Base-by-base conservation (phyloP, 2,113 vertebrate species). In the Podocnemis expansa region DNA sequence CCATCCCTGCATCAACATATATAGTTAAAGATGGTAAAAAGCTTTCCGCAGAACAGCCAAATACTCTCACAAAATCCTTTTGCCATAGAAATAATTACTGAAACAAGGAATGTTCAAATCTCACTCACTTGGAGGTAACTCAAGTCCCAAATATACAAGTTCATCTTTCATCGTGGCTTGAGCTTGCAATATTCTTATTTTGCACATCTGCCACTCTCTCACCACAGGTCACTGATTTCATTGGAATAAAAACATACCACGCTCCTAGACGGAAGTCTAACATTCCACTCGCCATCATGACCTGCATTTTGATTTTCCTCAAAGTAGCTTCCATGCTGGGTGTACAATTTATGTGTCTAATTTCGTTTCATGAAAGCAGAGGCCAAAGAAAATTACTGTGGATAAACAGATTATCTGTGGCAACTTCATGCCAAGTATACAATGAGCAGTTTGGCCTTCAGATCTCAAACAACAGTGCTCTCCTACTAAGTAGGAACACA, bases 311-410 rank as follows among this genome's bases (percentile, higher is more conserved):
- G 3, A 10, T 82, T 52, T 86, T 52, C 84, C 94, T 92, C 78
- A 49, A 90, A 92, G 43, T 76, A 16, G 16, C 49, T 94, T 82
- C 90, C 93, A 89, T 93, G 76, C 60, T 24, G 84, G 51, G 34
- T 84, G n/a, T 17, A 91, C 41, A 80, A 87, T 93, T 93, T 96
- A 89, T 89, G 93, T 91, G 95, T 79, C 92, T 81, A 93, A 92
- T 95, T 97, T 93, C 95, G 88, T 91, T 93, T 93, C 91, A 91
- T 76, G 96, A 92, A 97, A 94, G 92, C 78, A 97, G 88, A 94
- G 78, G 91, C 51, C 31, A 81, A 78, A 93, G 88, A 88, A 93
- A 95, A 95, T 90, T 10, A 49, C 85, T 89, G 89, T 51, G 91
- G 89, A 91, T 95, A 87, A 97, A 95, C 85, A 93, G 90, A 96